These are phyloP conservation scores for Anolis apletophallus DNA, from an alignment of 2,797 vertebrate genomes.

Conservation along the genomic window DNA sequence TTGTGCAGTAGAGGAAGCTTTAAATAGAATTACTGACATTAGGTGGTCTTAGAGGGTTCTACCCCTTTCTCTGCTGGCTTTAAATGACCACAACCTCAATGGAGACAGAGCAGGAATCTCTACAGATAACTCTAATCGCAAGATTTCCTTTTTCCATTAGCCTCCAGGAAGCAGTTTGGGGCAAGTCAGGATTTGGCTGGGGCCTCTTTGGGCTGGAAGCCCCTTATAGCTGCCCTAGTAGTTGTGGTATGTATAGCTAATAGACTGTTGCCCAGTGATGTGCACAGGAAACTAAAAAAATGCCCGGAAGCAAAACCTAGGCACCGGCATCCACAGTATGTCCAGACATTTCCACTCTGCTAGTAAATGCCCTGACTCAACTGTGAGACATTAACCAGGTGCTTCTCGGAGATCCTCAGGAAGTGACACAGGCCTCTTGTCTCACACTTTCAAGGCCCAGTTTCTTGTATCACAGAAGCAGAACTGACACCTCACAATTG, in stretches of 20 bases:
- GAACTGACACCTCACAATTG: conserved; percentile 1
- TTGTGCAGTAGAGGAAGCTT: not conserved
- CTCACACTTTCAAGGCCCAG: conserved; percentile 24
- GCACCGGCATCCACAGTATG: not conserved
- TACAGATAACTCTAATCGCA: not conserved
- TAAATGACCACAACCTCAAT: not conserved
- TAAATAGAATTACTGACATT: not conserved
- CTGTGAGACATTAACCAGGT: not conserved
- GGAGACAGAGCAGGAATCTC: not conserved
- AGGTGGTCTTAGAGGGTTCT: not conserved
- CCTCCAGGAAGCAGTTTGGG: not conserved
- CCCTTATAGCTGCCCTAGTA: not conserved
- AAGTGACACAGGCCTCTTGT: conserved; percentile 23
- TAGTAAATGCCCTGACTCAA: conserved; percentile 6
- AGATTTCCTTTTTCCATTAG: not conserved
- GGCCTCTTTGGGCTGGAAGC: not conserved
- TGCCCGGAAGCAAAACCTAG: not conserved
- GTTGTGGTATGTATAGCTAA: not conserved
- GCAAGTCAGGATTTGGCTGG: not conserved
- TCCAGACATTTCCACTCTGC: conserved; percentile 16
- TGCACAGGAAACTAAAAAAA: not conserved
- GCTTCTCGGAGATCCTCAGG: conserved; percentile 6
- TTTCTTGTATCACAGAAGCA: conserved; percentile 5
- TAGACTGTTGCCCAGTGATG: not conserved
- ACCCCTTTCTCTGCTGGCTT: not conserved